Percentiles rank a stretch among this genome's conserved stretches.
Evolutionary conservation across 1,140 invertebrate genomes (phyloP).

Genomic region (Plodia interpunctella): DNA sequence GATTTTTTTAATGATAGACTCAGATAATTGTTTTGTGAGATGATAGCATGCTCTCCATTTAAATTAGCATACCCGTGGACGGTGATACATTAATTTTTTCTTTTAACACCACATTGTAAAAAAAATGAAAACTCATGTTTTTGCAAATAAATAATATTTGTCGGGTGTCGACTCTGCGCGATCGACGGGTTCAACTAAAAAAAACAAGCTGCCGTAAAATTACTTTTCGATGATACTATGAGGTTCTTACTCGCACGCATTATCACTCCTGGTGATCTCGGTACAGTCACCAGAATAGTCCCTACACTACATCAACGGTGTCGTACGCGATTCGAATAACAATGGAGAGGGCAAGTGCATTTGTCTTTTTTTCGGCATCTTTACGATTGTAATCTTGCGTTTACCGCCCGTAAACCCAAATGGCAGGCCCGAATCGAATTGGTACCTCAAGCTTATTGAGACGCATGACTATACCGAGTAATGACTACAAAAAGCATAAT

Average conservation of each 20-base stretch:
- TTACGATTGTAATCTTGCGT: slow-evolving; percentile 47
- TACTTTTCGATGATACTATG: too few relatives aligned
- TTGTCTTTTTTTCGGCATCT: slow-evolving; percentile 38
- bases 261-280: slow-evolving; percentile 16
- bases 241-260: neutral
- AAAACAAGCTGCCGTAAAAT: too few relatives aligned
- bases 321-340: slow-evolving; percentile 36
- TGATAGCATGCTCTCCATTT: too few relatives aligned
- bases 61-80: too few relatives aligned
- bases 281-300: slow-evolving; percentile 13
- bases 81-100: too few relatives aligned
- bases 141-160: too few relatives aligned
- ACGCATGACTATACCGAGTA: slow-evolving; percentile 6
- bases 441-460: slow-evolving; percentile 26
- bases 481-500: slow-evolving; percentile 12
- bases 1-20: too few relatives aligned
- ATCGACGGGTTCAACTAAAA: too few relatives aligned
- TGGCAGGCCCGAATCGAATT: slow-evolving; percentile 30
- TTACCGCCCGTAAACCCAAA: slow-evolving; percentile 38
- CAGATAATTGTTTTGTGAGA: too few relatives aligned
- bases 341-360: slow-evolving; percentile 36
- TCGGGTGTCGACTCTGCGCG: too few relatives aligned
- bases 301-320: slow-evolving; percentile 16
- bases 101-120: too few relatives aligned
- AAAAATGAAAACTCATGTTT: too few relatives aligned